Evolutionary conservation across 2,797 vertebrate genomes (phyloP), one percentile per base, ranked within the genome.

Genomic region (Tokudaia tokunoshimensis): DNA sequence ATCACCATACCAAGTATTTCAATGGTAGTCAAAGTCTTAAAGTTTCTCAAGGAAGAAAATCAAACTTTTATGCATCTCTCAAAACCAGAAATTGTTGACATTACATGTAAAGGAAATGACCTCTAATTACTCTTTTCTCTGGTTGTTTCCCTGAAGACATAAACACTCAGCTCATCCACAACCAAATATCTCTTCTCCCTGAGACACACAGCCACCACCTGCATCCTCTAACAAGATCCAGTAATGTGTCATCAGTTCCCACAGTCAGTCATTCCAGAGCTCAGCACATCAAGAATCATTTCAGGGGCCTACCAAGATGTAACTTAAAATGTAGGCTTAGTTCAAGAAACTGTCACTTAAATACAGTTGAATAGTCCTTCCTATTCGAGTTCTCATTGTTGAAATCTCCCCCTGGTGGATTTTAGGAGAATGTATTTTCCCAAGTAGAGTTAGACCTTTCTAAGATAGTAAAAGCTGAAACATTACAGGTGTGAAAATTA

Each of bases 371-470:
- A 92, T 81, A 91, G 94, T 52, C 26, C 74, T 83, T 44, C 93
- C 7, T 61, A 22, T 52, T 78, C 52, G 94, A 52, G 92, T 94
- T 96, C 81, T 87, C 92, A 85, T 22, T 74, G 94, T 82, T 83
- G 86, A 95, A 97, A 96, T 96, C 96, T 97, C 95, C 96, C 96
- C 95, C 97, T 97, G 91, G 97, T 97, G 97, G 97, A 89, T 95
- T 83, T 91, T 76, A 76, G 87, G 82, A 94, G 97, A 41, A 96
- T 57, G 22, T 90, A 22, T 94, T 97, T 74, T 94, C 72, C 93
- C 13, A 74, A 79, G 95, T 55, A 91, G 70, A 95, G 67, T 24
- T 74, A 94, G 24, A 55, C 20, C 82, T 88, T 91, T 81, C 14
- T 47, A 89, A 76, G 92, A 92, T 92, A 97, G 84, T 67, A 95